These are phyloP conservation scores for Balanococcus diminutus DNA, from an alignment of 2,888 invertebrate species.

Conservation along the genomic window DNA sequence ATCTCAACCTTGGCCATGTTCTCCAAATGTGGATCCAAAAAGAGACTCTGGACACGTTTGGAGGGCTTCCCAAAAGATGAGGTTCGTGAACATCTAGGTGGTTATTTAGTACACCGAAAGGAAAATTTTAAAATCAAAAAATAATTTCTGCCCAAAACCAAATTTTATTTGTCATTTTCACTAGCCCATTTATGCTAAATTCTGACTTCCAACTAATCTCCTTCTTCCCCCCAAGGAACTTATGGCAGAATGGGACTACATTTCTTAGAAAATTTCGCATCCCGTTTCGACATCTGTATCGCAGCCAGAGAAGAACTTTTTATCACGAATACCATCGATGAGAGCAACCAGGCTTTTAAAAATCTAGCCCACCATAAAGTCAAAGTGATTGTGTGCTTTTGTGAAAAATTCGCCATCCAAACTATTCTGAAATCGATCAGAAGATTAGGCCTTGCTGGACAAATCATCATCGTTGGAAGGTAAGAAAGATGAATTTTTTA, in stretches of 20 bases:
- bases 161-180: no score
- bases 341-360: conserved; percentile 66
- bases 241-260: conserved; percentile 79
- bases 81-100: no score
- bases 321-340: conserved; percentile 55
- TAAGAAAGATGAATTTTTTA: background rate
- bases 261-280: conserved; percentile 74
- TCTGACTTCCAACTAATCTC: no score
- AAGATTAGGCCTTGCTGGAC: conserved; percentile 65
- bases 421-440: conserved; percentile 69
- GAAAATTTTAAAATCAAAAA: no score
- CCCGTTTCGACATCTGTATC: conserved; percentile 72
- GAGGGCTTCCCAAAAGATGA: no score
- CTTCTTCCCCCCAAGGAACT: conserved; percentile 67
- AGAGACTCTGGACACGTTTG: no score
- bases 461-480: background rate
- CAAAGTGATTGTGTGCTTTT: conserved; percentile 77
- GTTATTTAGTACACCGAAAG: no score
- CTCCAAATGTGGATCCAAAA: no score
- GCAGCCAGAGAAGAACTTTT: conserved; percentile 68
- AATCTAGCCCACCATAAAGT: conserved; percentile 67
- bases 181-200: no score
- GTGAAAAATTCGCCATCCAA: conserved; percentile 75
- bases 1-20: no score
- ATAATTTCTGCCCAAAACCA: no score